Base-by-base conservation (phyloP, 1,140 invertebrate species). In the Pteromalus puparum region DNA sequence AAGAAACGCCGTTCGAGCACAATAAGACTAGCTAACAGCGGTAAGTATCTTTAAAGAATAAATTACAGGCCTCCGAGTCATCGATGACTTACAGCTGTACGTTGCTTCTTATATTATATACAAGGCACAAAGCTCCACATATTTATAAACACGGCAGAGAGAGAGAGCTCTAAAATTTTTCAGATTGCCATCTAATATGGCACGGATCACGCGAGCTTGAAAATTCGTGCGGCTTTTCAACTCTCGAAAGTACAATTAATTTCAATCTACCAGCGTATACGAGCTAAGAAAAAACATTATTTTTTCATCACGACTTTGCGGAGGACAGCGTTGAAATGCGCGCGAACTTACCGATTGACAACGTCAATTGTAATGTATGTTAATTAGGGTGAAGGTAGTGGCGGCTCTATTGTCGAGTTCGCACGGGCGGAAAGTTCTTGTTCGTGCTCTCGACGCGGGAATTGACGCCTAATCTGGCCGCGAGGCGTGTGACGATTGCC, bases 291-390 rank as follows among this genome's bases (percentile, higher is more conserved):
- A 61, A 61, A 61, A n/a, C 53, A 61, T 61, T 61, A 61, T 61
- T 61, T 61, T 53, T 61, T 26, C 28, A 2, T 70, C 26, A 30
- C 28, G 67, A 70, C 15, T 34, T n/a, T n/a, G n/a, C n/a, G n/a
- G 12, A 61, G 2, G 2, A 61, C 48, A 24, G 74, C 42, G 26
- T 48, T n/a, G 75, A 77, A 34, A 13, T 26, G 48, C 53, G 30
- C 61, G 77, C 10, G 21, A 15, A 72, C 18, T 4, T 30, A 10
- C 46, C 34, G 30, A 67, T 61, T 77, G 76, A 42, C 74, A 79
- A 67, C 65, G 77, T 42, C 77, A 67, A 68, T 68, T 1, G 9
- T 79, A 79, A 79, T 68, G 4, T 68, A 79, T 79, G 77, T 30
- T 79, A 68, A 79, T 68, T 15, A 68, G 61, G 21, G 18, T n/a